Conservation (phyloP, 35 echinoderm and acorn worm genomes). For the Ptychodera flava region DNA sequence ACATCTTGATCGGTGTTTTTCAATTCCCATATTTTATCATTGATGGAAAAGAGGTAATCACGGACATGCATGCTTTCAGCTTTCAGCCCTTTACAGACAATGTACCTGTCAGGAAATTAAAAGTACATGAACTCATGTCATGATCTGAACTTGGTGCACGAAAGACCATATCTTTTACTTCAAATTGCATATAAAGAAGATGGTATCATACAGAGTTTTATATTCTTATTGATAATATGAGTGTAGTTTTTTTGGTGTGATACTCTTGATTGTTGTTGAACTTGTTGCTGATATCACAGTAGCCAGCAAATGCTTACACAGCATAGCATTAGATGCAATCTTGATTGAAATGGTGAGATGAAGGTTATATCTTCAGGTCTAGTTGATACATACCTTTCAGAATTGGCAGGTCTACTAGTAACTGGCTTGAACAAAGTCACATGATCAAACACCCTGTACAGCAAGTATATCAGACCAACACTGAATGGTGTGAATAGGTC, state of each 20-base stretch:
- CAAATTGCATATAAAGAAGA: no score
- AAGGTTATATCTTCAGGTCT: background rate
- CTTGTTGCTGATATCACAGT: no score
- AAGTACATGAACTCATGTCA: background rate
- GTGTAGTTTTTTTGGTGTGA: no score
- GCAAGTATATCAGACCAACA: constrained; percentile 73
- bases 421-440: constrained; percentile 74
- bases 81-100: constrained; percentile 67
- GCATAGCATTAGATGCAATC: no score
- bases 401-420: constrained; percentile 95
- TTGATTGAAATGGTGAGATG: no score
- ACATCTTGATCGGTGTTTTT: constrained; percentile 48
- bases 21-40: constrained; percentile 48
- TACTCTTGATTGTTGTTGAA: no score
- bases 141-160: constrained; percentile 1
- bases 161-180: no score
- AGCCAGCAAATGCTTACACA: no score
- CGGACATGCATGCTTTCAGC: constrained; percentile 32
- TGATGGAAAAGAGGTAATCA: constrained; percentile 88
- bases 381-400: constrained; percentile 64
- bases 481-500: constrained; percentile 98
- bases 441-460: constrained; percentile 77
- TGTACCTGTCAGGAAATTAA: constrained; percentile 47
- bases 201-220: no score
- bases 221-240: no score